Base-by-base conservation (phyloP, 2,888 invertebrate genomes). In the Helobdella robusta region DNA sequence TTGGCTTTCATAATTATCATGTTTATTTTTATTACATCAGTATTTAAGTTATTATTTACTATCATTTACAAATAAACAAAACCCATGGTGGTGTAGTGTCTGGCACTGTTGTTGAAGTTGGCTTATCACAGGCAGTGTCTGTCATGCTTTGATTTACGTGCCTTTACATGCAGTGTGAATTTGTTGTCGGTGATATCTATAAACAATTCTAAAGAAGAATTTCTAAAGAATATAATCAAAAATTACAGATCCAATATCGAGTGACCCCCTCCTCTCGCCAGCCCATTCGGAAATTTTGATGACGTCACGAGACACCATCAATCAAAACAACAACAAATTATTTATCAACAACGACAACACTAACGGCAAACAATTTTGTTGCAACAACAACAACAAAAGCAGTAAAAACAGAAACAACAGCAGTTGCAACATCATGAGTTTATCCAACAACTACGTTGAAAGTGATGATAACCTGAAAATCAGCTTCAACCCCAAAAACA, bases 231-330 rank as follows among this genome's bases (percentile, higher is more conserved):
- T n/a, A 30, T 32, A 30, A 56, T 56, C 8, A 3, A 30, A 56
- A 23, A 11, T 25, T n/a, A 56, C 56, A 56, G 56, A 56, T n/a
- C 56, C 56, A 1, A 28, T 30, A 30, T n/a, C 32, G 8, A 56
- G 30, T 1, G 56, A 56, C 30, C 56, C 56, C 28, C 56, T 56
- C 1, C 30, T 56, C 8, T 30, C 56, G 28, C n/a, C 25, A n/a
- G 56, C 56, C 32, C 28, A 30, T 32, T 56, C 56, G 5, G 56
- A 56, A 56, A 56, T 56, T 32, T 4, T 56, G 25, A 56, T 28
- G 56, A 30, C 56, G 23, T 25, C 56, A 30, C 56, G 56, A 25
- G 56, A 56, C 20, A 15, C 44, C 44, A 40, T 11, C 44, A 56
- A 1, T 1, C n/a, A n/a, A 28, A 30, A n/a, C 28, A 56, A 56